Conservation (phyloP, 2,113 vertebrate genomes). For the Eolophus roseicapilla region DNA sequence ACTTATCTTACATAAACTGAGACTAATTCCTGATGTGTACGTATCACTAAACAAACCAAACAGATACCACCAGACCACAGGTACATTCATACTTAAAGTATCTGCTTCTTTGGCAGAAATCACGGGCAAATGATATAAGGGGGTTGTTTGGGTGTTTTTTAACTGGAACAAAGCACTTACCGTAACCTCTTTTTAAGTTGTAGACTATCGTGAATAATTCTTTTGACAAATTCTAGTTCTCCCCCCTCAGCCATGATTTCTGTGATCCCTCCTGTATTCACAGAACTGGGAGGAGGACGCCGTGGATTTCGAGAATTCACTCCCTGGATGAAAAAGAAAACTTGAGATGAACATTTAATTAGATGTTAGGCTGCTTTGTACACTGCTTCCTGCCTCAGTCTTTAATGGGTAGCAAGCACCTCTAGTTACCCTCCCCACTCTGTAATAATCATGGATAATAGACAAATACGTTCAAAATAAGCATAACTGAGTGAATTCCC, state of each 20-base stretch:
- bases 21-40: neutral
- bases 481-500: neutral
- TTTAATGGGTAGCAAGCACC: neutral
- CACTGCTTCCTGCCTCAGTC: neutral
- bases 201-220: constrained; percentile 99
- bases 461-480: neutral
- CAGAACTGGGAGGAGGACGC: constrained; percentile 94
- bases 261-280: constrained; percentile 97
- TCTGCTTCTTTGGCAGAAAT: neutral
- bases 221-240: constrained; percentile 97
- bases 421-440: neutral
- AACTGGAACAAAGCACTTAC: constrained; percentile 66
- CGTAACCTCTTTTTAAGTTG: constrained; percentile 92
- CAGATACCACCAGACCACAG: neutral
- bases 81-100: neutral
- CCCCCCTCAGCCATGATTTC: constrained; percentile 99
- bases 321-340: constrained; percentile 76
- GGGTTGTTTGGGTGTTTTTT: neutral
- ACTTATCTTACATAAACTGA: neutral
- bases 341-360: neutral
- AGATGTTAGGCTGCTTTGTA: neutral
- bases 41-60: neutral
- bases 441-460: neutral
- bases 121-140: neutral
- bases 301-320: constrained; percentile 95